Evolutionary conservation across 2,797 vertebrate genomes (phyloP), one percentile per base, ranked within the genome.

Genomic region (Thamnophis elegans): DNA sequence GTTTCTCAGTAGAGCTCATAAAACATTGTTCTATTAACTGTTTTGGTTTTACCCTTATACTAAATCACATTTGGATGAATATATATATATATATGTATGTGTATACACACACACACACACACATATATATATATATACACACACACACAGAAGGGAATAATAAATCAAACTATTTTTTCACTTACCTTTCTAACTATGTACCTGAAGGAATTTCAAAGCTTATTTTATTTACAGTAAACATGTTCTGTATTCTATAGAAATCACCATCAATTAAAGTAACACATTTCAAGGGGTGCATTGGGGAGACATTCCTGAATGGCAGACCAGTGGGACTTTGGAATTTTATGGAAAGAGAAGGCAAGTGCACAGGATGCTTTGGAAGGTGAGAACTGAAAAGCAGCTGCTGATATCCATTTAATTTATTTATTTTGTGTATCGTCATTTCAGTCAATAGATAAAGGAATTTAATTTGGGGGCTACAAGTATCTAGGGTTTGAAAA

Each of bases 241-340:
- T 85, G 5, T 92, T 82, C 8, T 82, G 93, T 94, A n/a, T 95
- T 94, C 47, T 36, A 18, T 62, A 99, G 99, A 98, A 97, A 92
- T 97, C 98, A 0, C 91, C 98, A 0, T 95, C 96, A 3, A 97
- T 99, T 96, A 98, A 97, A 78, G 97, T 98, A 4, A 98, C 98
- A 28, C 97, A 98, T 93, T 99, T 99, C 93, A 97, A 97, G 96
- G 99, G 99, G 11, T 99, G 99, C 93, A 95, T 99, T 94, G 98
- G 98, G 5, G 98, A 99, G 87, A 98, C 98, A 0, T 97, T 96
- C 0, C 95, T 99, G 85, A 99, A 99, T 2, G 99, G 99, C 91
- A 98, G 96, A 92, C 98, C 98, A 51, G 94, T 99, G 0, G 99
- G 99, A 4, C 97, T 99, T 85, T 99, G 99, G 99, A 99, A 98